A percentile compares a stretch with the other conserved stretches of the same genome.
Conservation (phyloP, 2,888 invertebrate species). For the Amphipoea lucens region DNA sequence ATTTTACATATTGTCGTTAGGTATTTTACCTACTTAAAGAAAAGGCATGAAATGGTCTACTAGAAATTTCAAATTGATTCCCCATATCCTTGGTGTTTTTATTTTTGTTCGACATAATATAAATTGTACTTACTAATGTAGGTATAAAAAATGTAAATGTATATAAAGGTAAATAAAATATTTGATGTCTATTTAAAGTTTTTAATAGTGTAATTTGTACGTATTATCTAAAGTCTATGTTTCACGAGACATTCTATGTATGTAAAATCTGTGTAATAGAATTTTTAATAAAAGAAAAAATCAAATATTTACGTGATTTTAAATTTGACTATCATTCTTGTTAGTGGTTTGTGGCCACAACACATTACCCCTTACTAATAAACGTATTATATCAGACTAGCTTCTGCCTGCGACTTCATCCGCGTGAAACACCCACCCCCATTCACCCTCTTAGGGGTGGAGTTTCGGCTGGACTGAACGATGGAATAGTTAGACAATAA, state of each 20-base stretch:
- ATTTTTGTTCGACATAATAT: constrained; percentile 34
- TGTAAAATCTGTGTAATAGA: constrained; percentile 81
- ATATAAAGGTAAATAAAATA: constrained; percentile 44
- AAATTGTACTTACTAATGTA: constrained; percentile 54
- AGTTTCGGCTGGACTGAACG: not conserved
- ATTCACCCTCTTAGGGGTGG: too few relatives aligned
- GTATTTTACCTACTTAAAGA: not conserved
- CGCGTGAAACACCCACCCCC: too few relatives aligned
- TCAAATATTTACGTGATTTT: constrained; percentile 33
- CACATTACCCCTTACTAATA: too few relatives aligned
- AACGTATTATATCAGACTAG: too few relatives aligned
- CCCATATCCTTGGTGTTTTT: not conserved
- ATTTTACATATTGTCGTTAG: constrained; percentile 5
- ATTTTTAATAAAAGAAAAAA: constrained; percentile 81
- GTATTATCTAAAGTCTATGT: constrained; percentile 49
- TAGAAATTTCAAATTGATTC: constrained; percentile 15
- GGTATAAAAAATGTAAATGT: constrained; percentile 45
- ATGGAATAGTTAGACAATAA: too few relatives aligned
- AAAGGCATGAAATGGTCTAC: not conserved
- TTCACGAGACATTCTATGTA: constrained; percentile 64
- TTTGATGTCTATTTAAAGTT: constrained; percentile 60
- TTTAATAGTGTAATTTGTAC: constrained; percentile 58
- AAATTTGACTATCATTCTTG: not conserved
- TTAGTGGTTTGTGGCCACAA: not conserved
- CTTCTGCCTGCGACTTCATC: too few relatives aligned